A percentile compares a stretch with the other conserved stretches of the same genome.
phyloP scores from a whole-genome alignment of 2,888 invertebrate genomes.

The Lordiphosa andalusiaca region DNA sequence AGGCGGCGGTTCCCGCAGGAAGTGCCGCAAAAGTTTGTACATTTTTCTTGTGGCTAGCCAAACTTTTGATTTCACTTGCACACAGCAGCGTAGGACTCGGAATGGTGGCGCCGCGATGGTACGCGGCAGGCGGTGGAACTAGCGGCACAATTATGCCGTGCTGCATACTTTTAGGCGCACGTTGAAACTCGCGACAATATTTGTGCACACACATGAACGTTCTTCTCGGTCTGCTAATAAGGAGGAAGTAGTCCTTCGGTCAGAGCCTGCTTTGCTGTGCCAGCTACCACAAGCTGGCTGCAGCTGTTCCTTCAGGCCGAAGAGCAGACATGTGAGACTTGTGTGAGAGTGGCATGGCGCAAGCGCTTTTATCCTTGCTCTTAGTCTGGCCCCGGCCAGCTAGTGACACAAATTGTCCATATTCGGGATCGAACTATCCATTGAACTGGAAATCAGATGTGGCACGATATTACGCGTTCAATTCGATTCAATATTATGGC shows the following conservation, averaged over 20 bases:
- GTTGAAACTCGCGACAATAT: neutral
- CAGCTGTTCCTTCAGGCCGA: no score
- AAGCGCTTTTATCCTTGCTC: slow-evolving; percentile 5
- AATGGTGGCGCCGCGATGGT: no score
- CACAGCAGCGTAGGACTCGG: no score
- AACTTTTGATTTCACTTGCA: slow-evolving; percentile 1
- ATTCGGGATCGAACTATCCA: neutral
- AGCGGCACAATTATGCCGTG: neutral
- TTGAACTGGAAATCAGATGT: no score
- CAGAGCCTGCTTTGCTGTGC: no score
- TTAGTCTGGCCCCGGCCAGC: neutral
- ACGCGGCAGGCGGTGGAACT: neutral
- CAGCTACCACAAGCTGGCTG: no score
- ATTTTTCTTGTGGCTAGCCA: slow-evolving; percentile 3
- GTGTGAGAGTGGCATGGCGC: neutral
- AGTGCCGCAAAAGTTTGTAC: slow-evolving; percentile 1
- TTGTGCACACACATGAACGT: no score
- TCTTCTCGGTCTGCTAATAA: no score
- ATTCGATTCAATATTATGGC: no score
- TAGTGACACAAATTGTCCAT: slow-evolving; percentile 1
- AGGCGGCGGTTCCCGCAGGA: neutral
- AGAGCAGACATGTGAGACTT: no score
- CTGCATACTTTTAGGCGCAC: slow-evolving; percentile 6
- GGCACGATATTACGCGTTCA: no score
- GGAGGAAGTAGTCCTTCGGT: no score